Percentiles rank a stretch among this genome's conserved stretches.
Conservation (phyloP, 2,113 vertebrate species). For the Pitta sordida region DNA sequence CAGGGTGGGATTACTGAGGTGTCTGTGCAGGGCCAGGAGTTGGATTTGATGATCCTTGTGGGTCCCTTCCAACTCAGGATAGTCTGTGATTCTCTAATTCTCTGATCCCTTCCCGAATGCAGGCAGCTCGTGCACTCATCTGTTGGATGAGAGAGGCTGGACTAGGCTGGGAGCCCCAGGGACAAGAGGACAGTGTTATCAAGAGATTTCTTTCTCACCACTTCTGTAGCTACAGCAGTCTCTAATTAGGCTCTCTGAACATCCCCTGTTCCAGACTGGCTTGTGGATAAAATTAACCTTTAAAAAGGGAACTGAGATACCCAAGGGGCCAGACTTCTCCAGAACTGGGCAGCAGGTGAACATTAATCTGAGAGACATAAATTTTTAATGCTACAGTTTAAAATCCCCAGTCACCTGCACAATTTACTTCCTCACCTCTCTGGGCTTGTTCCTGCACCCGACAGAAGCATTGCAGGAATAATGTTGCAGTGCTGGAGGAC, state of each 20-base stretch:
- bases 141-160: background rate
- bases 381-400: background rate
- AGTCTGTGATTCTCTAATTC: background rate
- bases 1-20: background rate
- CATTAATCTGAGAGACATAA: background rate
- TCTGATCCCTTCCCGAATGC: background rate
- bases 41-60: accelerated
- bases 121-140: background rate
- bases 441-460: background rate
- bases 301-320: background rate
- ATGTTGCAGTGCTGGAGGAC: background rate
- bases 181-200: background rate
- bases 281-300: background rate
- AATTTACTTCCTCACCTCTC: background rate
- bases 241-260: background rate
- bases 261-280: background rate
- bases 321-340: background rate
- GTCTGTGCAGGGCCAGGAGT: background rate
- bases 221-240: background rate
- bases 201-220: background rate
- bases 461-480: background rate
- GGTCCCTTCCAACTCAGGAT: background rate
- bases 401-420: background rate
- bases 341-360: background rate
- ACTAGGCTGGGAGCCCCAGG: background rate